Percentiles rank a stretch among this genome's conserved stretches.
phyloP scores from a whole-genome alignment of 2,113 vertebrate genomes.

The Collichthys lucidus region DNA sequence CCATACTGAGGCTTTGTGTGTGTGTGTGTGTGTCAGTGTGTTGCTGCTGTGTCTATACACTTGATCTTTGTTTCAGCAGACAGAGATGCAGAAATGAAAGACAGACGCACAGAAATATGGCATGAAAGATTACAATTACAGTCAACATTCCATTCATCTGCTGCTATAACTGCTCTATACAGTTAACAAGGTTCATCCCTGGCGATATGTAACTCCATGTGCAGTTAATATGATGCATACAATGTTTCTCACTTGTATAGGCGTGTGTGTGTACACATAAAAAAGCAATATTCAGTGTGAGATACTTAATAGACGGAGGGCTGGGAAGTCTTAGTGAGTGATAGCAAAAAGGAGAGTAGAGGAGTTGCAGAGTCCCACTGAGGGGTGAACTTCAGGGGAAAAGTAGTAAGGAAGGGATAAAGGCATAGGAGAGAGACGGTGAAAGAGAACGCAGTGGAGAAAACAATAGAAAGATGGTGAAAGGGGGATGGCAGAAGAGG shows the following conservation, averaged over 20 bases:
- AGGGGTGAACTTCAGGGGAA: constrained; percentile 54
- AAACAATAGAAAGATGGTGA: background rate
- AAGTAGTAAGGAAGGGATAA: constrained; percentile 2
- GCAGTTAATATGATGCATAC: constrained; percentile 8
- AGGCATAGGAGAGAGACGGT: background rate
- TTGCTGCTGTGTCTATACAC: constrained; percentile 5
- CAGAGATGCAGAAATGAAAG: constrained; percentile 1
- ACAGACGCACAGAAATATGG: constrained; percentile 2
- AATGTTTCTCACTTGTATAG: background rate
- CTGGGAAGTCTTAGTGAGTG: background rate
- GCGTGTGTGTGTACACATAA: background rate
- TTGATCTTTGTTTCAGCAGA: background rate
- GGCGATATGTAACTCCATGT: constrained; percentile 10
- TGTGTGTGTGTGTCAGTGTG: background rate
- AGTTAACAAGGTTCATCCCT: constrained; percentile 23
- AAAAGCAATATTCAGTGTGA: background rate
- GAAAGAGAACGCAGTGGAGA: background rate
- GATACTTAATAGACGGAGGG: background rate
- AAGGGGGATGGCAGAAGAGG: constrained; percentile 8
- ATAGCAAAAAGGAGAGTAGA: constrained; percentile 7
- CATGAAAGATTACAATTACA: constrained; percentile 1
- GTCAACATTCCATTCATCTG: constrained; percentile 30
- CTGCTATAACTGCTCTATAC: constrained; percentile 3
- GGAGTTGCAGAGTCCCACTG: constrained; percentile 1
- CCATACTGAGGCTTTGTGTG: background rate